Conservation (phyloP, 2,797 vertebrate species). For the Gallinago solitaria region DNA sequence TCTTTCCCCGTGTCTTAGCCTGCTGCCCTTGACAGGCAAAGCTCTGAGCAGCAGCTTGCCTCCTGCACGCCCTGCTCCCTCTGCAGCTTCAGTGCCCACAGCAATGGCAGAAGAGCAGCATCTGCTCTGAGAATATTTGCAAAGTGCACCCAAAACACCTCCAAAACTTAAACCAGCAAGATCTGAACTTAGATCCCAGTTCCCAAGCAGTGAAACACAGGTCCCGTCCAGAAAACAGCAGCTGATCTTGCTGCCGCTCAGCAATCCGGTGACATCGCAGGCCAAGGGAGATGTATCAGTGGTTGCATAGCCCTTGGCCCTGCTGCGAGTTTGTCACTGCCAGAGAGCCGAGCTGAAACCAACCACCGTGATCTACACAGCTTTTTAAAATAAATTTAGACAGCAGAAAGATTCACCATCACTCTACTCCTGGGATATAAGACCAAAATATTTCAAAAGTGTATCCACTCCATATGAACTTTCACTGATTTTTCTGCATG, state of each 20-base stretch:
- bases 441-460: not conserved
- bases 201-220: not conserved
- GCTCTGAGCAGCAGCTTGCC: not conserved
- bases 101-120: not conserved
- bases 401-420: slow-evolving; percentile 10
- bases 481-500: not conserved
- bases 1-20: not conserved
- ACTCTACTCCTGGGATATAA: not conserved
- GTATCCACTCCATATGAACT: slow-evolving; percentile 5
- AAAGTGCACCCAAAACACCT: not conserved
- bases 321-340: not conserved
- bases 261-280: not conserved
- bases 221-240: not conserved
- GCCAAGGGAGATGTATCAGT: not conserved
- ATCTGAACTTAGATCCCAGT: not conserved
- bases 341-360: slow-evolving; percentile 13
- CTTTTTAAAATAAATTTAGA: slow-evolving; percentile 37
- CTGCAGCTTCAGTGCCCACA: not conserved
- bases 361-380: not conserved
- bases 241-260: not conserved
- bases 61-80: not conserved
- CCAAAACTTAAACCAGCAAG: not conserved
- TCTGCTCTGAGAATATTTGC: not conserved
- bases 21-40: not conserved
- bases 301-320: not conserved